Base-by-base conservation (phyloP, 2,113 vertebrate genomes). In the Mus musculus region DNA sequence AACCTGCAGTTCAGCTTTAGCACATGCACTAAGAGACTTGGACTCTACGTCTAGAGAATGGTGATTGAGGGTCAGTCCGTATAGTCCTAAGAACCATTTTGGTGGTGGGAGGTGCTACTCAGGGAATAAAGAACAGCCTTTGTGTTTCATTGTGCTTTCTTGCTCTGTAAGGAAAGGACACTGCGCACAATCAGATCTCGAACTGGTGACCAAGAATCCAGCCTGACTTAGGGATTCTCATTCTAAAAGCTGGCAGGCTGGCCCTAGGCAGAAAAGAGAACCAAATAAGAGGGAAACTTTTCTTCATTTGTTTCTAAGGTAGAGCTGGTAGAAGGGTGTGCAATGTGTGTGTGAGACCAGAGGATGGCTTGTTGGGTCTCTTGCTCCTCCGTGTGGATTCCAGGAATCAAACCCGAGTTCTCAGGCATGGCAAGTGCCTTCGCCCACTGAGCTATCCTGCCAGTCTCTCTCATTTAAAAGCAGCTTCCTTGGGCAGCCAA, bases 251-350 rank as follows among this genome's bases (percentile, higher is more conserved):
- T 63, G 65, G 49, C 36, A 20, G 69, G 71, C 28, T 42, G 46
- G 36, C 13, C 9, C 24, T 52, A 24, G 17, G 36, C 88, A 81
- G 39, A 65, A 87, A 91, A 20, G 88, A 49, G 10, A 63, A 1
- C 39, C 46, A 42, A 76, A 72, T 3, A 42, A 33, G 3, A 16
- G 7, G 8, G 69, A 9, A 6, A 7, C 19, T 30, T 5, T 26
- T 63, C 13, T 28, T 63, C 24, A 19, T 30, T 42, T 42, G 14
- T 65, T 65, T 63, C 28, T 30, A 61, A 63, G 56, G 5, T 3
- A 13, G 20, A 14, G 10, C 8, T 11, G 0, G 56, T 63, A 24
- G 59, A 42, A 42, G n/a, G n/a, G 14, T 3, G 0, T 59, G 10
- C 24, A 30, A 22, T 30, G 13, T 46, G 24, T 63, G 4, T 33